Percentiles rank a stretch among this genome's conserved stretches.
Evolutionary conservation across 2,797 vertebrate species (phyloP).

Genomic region (Limosa lapponica): DNA sequence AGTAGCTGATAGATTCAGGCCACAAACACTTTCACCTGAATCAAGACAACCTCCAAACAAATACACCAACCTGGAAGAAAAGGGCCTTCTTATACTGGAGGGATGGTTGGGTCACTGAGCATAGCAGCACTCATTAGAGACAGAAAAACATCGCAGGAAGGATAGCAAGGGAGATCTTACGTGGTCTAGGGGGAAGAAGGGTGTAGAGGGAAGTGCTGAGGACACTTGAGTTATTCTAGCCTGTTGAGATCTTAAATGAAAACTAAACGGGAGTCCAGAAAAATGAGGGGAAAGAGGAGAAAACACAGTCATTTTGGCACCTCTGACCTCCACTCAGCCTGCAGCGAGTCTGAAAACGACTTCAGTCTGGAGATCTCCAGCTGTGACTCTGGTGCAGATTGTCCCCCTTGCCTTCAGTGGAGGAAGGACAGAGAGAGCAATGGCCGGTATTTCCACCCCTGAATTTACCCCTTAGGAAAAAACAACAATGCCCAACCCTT

Average conservation of each 20-base stretch:
- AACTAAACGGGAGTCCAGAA: background rate
- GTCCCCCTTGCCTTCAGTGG: background rate
- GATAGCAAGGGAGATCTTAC: background rate
- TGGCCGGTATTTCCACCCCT: background rate
- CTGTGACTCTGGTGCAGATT: background rate
- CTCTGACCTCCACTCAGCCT: background rate
- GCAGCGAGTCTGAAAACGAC: background rate
- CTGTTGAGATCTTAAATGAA: background rate
- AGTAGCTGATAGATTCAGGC: conserved; percentile 33
- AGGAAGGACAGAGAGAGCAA: background rate
- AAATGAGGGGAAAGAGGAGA: background rate
- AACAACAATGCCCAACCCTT: background rate
- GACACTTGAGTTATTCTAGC: background rate
- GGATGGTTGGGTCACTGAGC: background rate
- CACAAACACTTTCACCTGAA: conserved; percentile 3
- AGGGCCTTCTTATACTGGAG: background rate
- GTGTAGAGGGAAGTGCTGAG: background rate
- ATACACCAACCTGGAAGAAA: background rate
- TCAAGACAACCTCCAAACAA: conserved; percentile 32
- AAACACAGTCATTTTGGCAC: background rate
- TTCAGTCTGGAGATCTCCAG: background rate
- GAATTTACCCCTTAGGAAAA: background rate
- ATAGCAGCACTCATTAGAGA: background rate
- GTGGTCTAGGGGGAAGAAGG: background rate
- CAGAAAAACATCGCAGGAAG: background rate